Evolutionary conservation across 2,113 vertebrate genomes (phyloP), one percentile per base, ranked within the genome.

Genomic region (Cryptoleucopteryx plumbea): DNA sequence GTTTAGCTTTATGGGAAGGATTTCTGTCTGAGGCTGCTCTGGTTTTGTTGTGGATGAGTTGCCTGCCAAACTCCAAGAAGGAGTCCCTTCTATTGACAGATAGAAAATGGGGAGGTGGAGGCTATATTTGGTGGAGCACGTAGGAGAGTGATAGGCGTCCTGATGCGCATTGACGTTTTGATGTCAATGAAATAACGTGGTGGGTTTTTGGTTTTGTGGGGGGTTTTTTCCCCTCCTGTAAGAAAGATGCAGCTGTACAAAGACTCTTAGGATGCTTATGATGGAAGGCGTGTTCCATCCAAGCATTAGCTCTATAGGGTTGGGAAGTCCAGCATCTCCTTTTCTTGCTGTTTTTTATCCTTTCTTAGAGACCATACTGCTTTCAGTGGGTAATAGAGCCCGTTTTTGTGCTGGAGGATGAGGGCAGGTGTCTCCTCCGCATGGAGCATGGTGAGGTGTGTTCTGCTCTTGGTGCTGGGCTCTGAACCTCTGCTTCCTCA

Each of bases 401-500:
- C 25, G 2, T 4, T 7, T 90, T 78, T 62, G 74, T 59, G 86
- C 66, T n/a, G 67, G 21, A 25, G 75, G 67, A 20, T 48, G 52
- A 62, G 14, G 80, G 42, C 65, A 56, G 85, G 29, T 31, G 23
- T 25, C 29, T 58, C 21, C 81, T 81, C 17, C 2, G 13, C 3
- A 12, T 0, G 0, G 59, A 52, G 40, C 25, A 1, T 4, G 9
- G 19, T 8, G n/a, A 56, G 36, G 55, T 23, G 31, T 5, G 1
- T 66, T 58, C 65, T 47, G 43, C 40, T 45, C 19, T 31, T 36
- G n/a, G 40, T 56, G 27, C 71, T 70, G 43, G 16, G 53, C 47
- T 61, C 58, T 29, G 31, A 56, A 13, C 61, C 26, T 55, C 72
- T 50, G 13, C 55, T 34, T 45, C 38, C 40, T 58, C 6, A 0